These are phyloP conservation scores for Typhlichthys eigenmanni DNA, from an alignment of 2,797 vertebrate species.

Conservation along the genomic window DNA sequence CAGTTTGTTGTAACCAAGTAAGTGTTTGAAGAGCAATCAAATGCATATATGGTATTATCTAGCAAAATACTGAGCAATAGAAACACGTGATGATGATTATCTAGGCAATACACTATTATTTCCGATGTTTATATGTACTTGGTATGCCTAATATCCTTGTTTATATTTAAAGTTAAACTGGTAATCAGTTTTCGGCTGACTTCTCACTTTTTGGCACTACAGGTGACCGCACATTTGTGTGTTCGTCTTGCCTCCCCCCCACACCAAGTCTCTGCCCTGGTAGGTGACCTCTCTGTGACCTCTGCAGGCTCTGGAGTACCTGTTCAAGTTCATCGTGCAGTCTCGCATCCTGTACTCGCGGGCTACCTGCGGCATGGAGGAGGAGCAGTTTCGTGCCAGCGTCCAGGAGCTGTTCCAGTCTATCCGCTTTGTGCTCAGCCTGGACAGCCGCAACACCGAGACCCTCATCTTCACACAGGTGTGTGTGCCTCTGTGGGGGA, in stretches of 20 bases:
- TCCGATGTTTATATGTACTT: too few species aligned
- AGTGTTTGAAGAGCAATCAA: too few species aligned
- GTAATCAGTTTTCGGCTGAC: too few species aligned
- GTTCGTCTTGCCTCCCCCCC: not conserved
- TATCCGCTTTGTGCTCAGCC: conserved; percentile 94
- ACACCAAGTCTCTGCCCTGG: not conserved
- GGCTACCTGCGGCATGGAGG: conserved; percentile 96
- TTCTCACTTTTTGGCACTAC: too few species aligned
- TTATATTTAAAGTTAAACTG: too few species aligned
- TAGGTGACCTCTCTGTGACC: not conserved
- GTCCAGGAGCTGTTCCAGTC: conserved; percentile 98
- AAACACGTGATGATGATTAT: too few species aligned
- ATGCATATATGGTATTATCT: too few species aligned
- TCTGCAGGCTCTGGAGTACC: conserved; percentile 93
- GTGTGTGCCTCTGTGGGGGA: conserved; percentile 28
- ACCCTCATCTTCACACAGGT: conserved; percentile 95
- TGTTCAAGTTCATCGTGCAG: conserved; percentile 98
- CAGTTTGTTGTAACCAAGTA: too few species aligned
- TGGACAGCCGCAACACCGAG: conserved; percentile 74
- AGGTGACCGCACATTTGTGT: too few species aligned
- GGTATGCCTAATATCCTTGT: too few species aligned
- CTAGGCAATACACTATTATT: too few species aligned
- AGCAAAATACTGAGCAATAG: too few species aligned
- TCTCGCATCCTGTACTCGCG: conserved; percentile 95
- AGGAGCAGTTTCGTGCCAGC: conserved; percentile 93